Percentiles rank a stretch among this genome's conserved stretches.
phyloP scores from a whole-genome alignment of 1,140 invertebrate species.

The Pogonomyrmex barbatus region DNA sequence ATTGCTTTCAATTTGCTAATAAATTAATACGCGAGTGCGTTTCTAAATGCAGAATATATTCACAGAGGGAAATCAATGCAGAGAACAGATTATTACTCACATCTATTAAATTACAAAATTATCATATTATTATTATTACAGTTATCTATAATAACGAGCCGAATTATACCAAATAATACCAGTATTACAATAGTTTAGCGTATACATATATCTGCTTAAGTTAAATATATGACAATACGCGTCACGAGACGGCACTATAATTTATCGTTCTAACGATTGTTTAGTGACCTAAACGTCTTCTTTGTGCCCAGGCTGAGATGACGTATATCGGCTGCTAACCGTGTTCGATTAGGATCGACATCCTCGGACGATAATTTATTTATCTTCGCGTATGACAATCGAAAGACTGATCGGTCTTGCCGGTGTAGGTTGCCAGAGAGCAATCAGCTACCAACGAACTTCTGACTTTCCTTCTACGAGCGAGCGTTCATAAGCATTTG shows the following conservation, averaged over 20 bases:
- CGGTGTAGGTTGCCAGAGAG: slow-evolving; percentile 58
- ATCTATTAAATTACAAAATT: background rate
- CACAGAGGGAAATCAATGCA: background rate
- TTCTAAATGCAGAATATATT: background rate
- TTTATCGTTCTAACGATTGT: slow-evolving; percentile 63
- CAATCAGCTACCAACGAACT: slow-evolving; percentile 77
- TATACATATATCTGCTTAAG: background rate
- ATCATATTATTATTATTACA: background rate
- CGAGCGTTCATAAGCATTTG: slow-evolving; percentile 84
- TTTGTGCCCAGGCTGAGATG: slow-evolving; percentile 53
- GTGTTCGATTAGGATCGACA: slow-evolving; percentile 72
- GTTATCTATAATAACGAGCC: slow-evolving; percentile 4
- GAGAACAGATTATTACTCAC: background rate
- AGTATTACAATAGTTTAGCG: background rate
- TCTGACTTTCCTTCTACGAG: slow-evolving; percentile 66
- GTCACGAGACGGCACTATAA: slow-evolving; percentile 4
- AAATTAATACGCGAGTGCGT: background rate
- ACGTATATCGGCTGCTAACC: slow-evolving; percentile 66
- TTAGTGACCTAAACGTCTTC: slow-evolving; percentile 64
- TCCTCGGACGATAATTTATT: slow-evolving; percentile 82
- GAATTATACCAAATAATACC: slow-evolving; percentile 25
- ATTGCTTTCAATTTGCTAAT: slow-evolving; percentile 3
- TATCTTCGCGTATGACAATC: slow-evolving; percentile 82
- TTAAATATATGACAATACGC: slow-evolving; percentile 9
- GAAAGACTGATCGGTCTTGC: slow-evolving; percentile 82